These are phyloP conservation scores for Sycophila sp. DNA, from an alignment of 1,140 invertebrate species.

Conservation along the genomic window DNA sequence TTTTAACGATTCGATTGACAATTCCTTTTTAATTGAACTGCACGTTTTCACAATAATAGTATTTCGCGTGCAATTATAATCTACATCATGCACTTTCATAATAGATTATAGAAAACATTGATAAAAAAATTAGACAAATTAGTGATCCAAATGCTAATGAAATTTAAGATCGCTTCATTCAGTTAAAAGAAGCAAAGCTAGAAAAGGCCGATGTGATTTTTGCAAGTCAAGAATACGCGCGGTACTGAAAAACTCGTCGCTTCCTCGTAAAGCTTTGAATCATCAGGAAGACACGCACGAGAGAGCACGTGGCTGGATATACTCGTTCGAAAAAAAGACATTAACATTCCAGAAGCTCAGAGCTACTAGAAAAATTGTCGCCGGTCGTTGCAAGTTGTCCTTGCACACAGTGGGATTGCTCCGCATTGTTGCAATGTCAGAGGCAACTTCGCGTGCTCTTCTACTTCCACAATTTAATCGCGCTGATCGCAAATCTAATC, in stretches of 20 bases:
- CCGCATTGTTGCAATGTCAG: neutral
- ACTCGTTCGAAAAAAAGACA: no score
- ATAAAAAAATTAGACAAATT: no score
- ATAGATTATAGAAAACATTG: no score
- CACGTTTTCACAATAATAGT: no score
- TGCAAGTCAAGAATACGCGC: neutral
- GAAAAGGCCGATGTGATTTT: constrained; percentile 10
- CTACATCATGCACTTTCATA: no score
- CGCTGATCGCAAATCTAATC: neutral
- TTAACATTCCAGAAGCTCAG: neutral
- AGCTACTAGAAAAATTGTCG: neutral
- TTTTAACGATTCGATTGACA: no score
- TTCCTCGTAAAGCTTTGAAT: neutral
- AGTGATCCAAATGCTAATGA: no score
- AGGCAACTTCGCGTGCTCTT: neutral
- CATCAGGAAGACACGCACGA: neutral
- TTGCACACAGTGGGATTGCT: neutral
- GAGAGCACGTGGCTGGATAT: neutral
- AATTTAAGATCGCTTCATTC: no score
- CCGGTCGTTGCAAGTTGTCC: no score
- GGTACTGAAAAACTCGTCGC: neutral
- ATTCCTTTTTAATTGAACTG: no score
- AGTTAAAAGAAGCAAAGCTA: no score
- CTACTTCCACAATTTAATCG: neutral
- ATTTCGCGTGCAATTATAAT: no score